phyloP scores from a whole-genome alignment of 2,113 vertebrate genomes.

The Cavia aperea region DNA sequence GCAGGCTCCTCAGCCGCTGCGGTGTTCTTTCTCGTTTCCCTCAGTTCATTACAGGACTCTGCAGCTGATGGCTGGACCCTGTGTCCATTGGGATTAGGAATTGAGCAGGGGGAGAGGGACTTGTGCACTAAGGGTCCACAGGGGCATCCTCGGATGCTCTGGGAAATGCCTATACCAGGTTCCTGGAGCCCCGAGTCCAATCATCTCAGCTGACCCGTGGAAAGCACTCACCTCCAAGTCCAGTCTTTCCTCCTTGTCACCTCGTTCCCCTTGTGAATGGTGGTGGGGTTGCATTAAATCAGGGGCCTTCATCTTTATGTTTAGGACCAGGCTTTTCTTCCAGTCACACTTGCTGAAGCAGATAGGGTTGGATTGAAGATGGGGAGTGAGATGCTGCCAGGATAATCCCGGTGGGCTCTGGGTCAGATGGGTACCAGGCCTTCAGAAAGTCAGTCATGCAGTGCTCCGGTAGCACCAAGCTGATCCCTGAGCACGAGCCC shows the following conservation, averaged over 20 bases:
- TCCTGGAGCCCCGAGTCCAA: neutral
- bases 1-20: neutral
- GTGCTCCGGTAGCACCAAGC: neutral
- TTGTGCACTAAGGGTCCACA: neutral
- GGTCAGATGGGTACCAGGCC: neutral
- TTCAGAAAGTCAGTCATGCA: neutral
- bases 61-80: neutral
- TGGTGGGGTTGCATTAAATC: neutral
- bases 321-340: conserved; percentile 14
- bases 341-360: neutral
- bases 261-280: neutral
- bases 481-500: neutral
- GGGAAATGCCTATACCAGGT: neutral
- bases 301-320: neutral
- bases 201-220: neutral
- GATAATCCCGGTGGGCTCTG: neutral
- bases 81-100: neutral
- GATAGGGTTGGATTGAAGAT: neutral
- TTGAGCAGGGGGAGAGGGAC: neutral
- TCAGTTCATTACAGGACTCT: neutral
- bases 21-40: neutral
- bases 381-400: neutral
- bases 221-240: neutral
- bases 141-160: neutral
- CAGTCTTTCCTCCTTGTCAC: neutral